A percentile compares a stretch with the other conserved stretches of the same genome.
These are phyloP conservation scores for Heteromormyrus szaboi DNA, from an alignment of 2,797 vertebrate species.

Conservation along the genomic window DNA sequence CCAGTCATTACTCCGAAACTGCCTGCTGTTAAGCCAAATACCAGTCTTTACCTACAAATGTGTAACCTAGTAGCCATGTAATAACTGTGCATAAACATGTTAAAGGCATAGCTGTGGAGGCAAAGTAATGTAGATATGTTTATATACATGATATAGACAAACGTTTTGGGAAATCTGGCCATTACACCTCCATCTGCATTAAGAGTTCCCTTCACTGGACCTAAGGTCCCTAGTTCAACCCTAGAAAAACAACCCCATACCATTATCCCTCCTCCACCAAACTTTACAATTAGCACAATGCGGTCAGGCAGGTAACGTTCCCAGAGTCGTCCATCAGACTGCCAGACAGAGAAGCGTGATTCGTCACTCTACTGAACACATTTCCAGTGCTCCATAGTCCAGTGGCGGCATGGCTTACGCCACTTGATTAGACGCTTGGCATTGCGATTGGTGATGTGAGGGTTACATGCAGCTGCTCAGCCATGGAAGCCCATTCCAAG, in stretches of 20 bases:
- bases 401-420: no score
- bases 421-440: neutral
- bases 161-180: neutral
- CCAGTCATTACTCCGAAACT: neutral
- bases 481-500: neutral
- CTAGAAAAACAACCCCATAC: no score
- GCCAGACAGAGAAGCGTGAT: no score
- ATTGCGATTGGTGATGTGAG: neutral
- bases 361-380: no score
- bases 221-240: neutral
- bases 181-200: neutral
- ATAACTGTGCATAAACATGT: neutral
- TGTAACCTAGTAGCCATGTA: no score
- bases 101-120: neutral
- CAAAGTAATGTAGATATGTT: neutral
- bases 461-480: neutral
- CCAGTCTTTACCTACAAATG: no score
- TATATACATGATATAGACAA: neutral
- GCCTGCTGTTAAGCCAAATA: neutral
- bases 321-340: no score
- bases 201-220: neutral
- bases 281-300: neutral
- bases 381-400: no score
- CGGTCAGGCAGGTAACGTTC: neutral
- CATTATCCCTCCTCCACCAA: neutral